Base-by-base conservation (phyloP, 35 echinoderm and acorn worm species). In the Ophioderma brevispina region DNA sequence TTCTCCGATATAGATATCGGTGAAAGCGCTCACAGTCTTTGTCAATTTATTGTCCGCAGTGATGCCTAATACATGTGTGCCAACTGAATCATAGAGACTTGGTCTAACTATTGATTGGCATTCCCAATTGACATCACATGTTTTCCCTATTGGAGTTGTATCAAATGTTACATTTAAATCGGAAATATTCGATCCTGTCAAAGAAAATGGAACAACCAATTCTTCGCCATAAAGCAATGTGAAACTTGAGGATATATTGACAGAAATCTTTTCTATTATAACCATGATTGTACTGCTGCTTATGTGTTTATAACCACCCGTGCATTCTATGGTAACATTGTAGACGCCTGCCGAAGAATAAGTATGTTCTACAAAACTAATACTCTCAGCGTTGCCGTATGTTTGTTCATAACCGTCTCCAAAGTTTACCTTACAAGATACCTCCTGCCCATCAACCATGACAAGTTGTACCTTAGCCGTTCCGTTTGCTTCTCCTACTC, bases 131-230 rank as follows among this genome's bases (percentile, higher is more conserved):
- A 64, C 55, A 35, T n/a, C 30, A 35, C 83, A 85, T 64, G 83
- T 64, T 17, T 85, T 37, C 0, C 30, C 8, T 19, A 56, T 32
- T 19, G 46, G 13, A 36, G 35, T 31, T 36, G 17, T 55, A 64
- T 85, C 52, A 11, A 63, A 59, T 15, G 43, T 30, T 15, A 85
- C 83, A 35, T 55, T 10, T 1, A 34, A 10, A 8, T 85, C 32
- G 0, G 83, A 64, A 31, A 85, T 35, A 13, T 85, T 85, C 1
- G 83, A 64, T 23, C 83, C 83, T 35, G 46, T 19, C n/a, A 85
- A 35, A 14, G 35, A 21, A 23, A 85, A 85, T 31, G 83, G 46
- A 35, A 85, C 31, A 33, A 21, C 32, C 13, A 64, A 55, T 64
- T 75, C 63, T 11, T 75, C 37, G 31, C 83, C 83, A 33, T 59